Base-by-base conservation (phyloP, 2,797 vertebrate genomes). In the Sebastes vulpes region DNA sequence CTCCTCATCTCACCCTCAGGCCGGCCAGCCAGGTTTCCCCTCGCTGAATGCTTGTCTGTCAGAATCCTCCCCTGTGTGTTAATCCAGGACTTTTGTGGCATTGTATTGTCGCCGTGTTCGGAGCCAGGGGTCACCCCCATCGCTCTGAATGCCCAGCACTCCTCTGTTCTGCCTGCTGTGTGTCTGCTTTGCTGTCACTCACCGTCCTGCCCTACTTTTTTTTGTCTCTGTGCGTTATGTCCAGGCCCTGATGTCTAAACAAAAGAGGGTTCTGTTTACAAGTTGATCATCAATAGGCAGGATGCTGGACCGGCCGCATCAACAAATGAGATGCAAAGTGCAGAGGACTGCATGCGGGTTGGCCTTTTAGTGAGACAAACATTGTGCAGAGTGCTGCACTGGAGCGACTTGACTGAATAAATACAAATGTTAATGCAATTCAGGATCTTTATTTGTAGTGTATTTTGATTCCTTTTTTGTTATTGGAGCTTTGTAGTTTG, bases 131-230 rank as follows among this genome's bases (percentile, higher is more conserved):
- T 70, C 65, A 54, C 26, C 63, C 68, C 35, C 35, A 42, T 42
- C 12, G 5, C 35, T 42, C 35, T 42, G 38, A 42, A 42, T 16
- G 38, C 38, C 38, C 65, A 32, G 66, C 68, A 73, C 57, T 67
- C 63, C 61, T 79, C 82, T 67, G 69, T 77, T 75, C 42, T 64
- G 65, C 42, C 46, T 65, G 65, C 65, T 76, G 76, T 58, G 67
- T 80, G 87, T 93, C 82, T 92, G 93, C 90, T 90, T 85, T 20
- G 54, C 86, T 93, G 89, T 89, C 77, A 77, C 67, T 90, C 81
- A 83, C 68, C 50, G 14, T 29, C 28, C 42, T 83, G 79, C 14
- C 68, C 79, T 70, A 65, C 28, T 77, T 80, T 85, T 52, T 57
- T 31, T 75, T 28, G 48, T 80, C 20, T 66, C 32, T 65, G 58